Evolutionary conservation across 2,888 invertebrate species (phyloP), one percentile per base, ranked within the genome.

Genomic region (Chirona hameri): DNA sequence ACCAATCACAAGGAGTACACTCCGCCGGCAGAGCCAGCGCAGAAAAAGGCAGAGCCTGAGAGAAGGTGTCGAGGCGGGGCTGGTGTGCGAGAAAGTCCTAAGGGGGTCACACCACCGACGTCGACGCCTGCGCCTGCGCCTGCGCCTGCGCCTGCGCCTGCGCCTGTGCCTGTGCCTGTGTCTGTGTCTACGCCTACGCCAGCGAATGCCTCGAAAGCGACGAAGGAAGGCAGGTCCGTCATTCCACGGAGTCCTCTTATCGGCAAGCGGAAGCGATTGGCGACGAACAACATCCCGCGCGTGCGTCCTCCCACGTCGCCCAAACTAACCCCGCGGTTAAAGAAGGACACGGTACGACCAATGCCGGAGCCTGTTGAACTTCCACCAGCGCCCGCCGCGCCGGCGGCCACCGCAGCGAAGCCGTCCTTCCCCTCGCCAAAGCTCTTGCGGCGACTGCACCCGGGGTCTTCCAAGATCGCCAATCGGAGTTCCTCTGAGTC

Each of bases 1-100:
- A 39, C 76, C 76, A 76, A 76, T 39, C 76, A 76, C 39, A 76
- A 39, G 76, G 76, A 31, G 76, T 76, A 76, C 76, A 76, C 76
- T 21, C 76, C 76, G 39, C 76, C 76, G 7, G 24, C 39, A 15
- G 24, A 31, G 76, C 0, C 14, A 9, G 76, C 18, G 27, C 31
- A 48, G 48, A 48, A 48, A 12, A 48, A 48, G 48, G 12, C 7
- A 48, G 48, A 48, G 48, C 7, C 12, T 48, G 48, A 48, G 48
- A 48, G 48, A 10, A 48, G 48, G 12, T 48, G 48, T 48, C 48
- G 48, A 48, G 48, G 9, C 12, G 48, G 48, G 48, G 48, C 48
- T 48, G 48, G 48, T 10, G 48, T 12, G 48, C 7, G 48, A 12
- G 48, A 48, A 12, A 48, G 48, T 48, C 12, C 48, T 10, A 48